A percentile compares a stretch with the other conserved stretches of the same genome.
Evolutionary conservation across 2,797 vertebrate species (phyloP).

Genomic region (Mionectes olivaceus): DNA sequence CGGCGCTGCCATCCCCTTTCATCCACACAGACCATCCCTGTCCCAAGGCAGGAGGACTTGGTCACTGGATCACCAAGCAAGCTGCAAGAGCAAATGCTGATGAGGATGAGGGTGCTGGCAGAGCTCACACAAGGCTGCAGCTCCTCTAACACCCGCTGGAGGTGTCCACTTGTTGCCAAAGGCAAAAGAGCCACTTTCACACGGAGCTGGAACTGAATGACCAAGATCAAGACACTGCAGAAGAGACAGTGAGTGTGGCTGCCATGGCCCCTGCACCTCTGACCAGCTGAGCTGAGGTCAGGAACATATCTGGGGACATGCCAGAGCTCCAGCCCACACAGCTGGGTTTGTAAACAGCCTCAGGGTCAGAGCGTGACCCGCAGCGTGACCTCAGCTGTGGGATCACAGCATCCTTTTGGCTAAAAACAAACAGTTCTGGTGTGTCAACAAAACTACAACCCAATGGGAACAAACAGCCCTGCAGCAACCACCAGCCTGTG

Average conservation of each 20-base stretch:
- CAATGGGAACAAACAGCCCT: not conserved
- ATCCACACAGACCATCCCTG: fast-evolving
- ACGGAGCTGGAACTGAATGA: fast-evolving
- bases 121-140: not conserved
- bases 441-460: not conserved
- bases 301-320: not conserved
- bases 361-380: fast-evolving
- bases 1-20: not conserved
- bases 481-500: not conserved
- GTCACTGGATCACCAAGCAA: not conserved
- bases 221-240: no score
- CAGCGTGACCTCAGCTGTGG: fast-evolving
- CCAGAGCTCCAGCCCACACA: not conserved
- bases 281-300: fast-evolving
- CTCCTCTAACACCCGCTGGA: not conserved
- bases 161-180: no score
- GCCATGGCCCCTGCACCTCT: fast-evolving
- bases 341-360: not conserved
- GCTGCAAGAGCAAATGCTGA: not conserved
- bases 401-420: not conserved
- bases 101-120: not conserved
- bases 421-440: not conserved
- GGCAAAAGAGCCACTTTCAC: not conserved
- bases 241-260: not conserved
- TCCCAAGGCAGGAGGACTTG: not conserved